A percentile compares a stretch with the other conserved stretches of the same genome.
These are phyloP conservation scores for Oreochromis grahami DNA, from an alignment of 2,797 vertebrate species.

Conservation along the genomic window DNA sequence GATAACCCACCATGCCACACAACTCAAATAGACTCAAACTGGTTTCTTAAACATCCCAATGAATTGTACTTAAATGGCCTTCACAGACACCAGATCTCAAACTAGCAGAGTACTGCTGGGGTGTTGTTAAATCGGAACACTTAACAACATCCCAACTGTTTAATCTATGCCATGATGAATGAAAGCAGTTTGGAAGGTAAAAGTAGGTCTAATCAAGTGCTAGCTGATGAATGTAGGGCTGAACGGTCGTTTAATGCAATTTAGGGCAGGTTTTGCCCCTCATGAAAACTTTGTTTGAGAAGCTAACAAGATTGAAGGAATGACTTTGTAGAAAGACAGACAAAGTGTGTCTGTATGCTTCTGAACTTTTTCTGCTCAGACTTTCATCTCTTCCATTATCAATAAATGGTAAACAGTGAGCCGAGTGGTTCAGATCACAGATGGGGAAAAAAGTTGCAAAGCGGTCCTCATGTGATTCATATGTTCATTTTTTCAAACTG, in stretches of 20 bases:
- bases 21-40: neutral
- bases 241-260: neutral
- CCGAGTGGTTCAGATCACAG: neutral
- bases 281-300: neutral
- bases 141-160: neutral
- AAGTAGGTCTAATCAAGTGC: neutral
- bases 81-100: neutral
- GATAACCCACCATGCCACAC: neutral
- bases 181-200: neutral
- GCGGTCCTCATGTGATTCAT: neutral
- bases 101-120: neutral
- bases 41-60: neutral
- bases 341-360: neutral
- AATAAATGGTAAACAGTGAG: neutral
- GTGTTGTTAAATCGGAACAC: neutral
- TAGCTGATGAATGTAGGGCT: neutral
- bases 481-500: fast-evolving
- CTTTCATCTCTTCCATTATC: neutral
- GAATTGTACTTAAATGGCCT: neutral
- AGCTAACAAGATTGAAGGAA: neutral
- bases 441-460: neutral
- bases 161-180: neutral
- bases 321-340: neutral
- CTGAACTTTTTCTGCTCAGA: neutral
- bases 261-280: neutral